These are phyloP conservation scores for Leptoclinus maculatus DNA, from an alignment of 2,797 vertebrate species.

Conservation along the genomic window DNA sequence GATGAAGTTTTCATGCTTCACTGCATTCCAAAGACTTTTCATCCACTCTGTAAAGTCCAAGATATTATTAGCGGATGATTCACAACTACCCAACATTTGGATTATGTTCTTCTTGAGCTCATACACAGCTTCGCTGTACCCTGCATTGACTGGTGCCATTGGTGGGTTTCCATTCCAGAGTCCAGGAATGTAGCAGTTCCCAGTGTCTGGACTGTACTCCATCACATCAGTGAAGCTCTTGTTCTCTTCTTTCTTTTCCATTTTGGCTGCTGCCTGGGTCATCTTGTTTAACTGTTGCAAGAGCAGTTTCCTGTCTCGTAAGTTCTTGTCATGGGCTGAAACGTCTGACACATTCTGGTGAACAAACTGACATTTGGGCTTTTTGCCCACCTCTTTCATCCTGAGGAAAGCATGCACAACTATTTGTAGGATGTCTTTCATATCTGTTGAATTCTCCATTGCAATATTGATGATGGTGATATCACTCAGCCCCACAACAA, in stretches of 20 bases:
- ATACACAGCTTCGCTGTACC: slow-evolving; percentile 84
- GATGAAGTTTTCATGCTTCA: slow-evolving; percentile 80
- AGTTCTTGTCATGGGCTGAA: slow-evolving; percentile 78
- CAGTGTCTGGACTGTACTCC: slow-evolving; percentile 77
- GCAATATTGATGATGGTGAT: slow-evolving; percentile 80
- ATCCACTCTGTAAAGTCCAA: slow-evolving; percentile 80
- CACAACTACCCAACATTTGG: slow-evolving; percentile 65
- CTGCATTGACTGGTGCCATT: slow-evolving; percentile 86
- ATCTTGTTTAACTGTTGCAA: slow-evolving; percentile 77
- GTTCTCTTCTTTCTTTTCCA: slow-evolving; percentile 73
- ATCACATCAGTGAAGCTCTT: slow-evolving; percentile 78
- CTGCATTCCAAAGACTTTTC: slow-evolving; percentile 80
- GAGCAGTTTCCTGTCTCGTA: slow-evolving; percentile 72
- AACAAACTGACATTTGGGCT: slow-evolving; percentile 78
- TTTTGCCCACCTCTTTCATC: slow-evolving; percentile 79
- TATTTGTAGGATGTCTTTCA: slow-evolving; percentile 82
- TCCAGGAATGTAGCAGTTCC: slow-evolving; percentile 85
- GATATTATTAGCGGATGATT: slow-evolving; percentile 61
- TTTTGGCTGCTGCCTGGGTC: slow-evolving; percentile 75
- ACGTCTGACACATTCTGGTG: slow-evolving; percentile 83
- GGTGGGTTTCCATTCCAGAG: slow-evolving; percentile 88
- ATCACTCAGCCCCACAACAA: slow-evolving; percentile 79
- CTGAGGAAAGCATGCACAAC: slow-evolving; percentile 80
- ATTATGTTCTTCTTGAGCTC: slow-evolving; percentile 84
- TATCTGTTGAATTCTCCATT: slow-evolving; percentile 81